Percentiles rank a stretch among this genome's conserved stretches.
Evolutionary conservation across 2,113 vertebrate genomes (phyloP).

Genomic region (Pycnonotus jocosus): DNA sequence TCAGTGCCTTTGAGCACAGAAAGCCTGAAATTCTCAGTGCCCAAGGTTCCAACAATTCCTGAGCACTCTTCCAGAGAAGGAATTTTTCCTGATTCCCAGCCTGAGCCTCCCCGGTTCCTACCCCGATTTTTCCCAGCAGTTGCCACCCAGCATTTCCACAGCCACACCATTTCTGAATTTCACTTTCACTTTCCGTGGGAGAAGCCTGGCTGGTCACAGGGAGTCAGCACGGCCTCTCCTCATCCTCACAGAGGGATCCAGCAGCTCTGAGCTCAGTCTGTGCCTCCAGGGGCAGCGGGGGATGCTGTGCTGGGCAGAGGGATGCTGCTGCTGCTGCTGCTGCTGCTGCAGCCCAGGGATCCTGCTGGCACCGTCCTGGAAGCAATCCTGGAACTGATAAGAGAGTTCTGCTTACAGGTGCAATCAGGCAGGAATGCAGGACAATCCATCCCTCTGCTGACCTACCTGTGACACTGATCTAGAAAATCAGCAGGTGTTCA

Average conservation of each 20-base stretch:
- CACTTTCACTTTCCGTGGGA: not conserved
- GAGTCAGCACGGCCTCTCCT: not conserved
- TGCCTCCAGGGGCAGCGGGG: not conserved
- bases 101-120: rapidly evolving
- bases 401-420: not conserved
- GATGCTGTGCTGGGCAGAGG: not conserved
- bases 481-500: not conserved
- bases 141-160: not conserved
- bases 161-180: not conserved
- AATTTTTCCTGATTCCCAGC: not conserved
- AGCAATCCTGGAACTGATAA: not conserved
- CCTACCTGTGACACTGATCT: not conserved
- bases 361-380: not conserved
- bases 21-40: too few relatives aligned
- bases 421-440: not conserved
- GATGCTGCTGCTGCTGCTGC: not conserved
- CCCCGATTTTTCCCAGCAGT: too few relatives aligned
- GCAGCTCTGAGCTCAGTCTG: not conserved
- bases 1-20: too few relatives aligned
- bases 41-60: too few relatives aligned
- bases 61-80: not conserved
- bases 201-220: not conserved
- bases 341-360: not conserved
- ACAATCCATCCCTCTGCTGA: not conserved
- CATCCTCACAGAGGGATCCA: not conserved